A percentile compares a stretch with the other conserved stretches of the same genome.
Evolutionary conservation across 2,113 vertebrate genomes (phyloP).

Genomic region (Cichladusa arquata): DNA sequence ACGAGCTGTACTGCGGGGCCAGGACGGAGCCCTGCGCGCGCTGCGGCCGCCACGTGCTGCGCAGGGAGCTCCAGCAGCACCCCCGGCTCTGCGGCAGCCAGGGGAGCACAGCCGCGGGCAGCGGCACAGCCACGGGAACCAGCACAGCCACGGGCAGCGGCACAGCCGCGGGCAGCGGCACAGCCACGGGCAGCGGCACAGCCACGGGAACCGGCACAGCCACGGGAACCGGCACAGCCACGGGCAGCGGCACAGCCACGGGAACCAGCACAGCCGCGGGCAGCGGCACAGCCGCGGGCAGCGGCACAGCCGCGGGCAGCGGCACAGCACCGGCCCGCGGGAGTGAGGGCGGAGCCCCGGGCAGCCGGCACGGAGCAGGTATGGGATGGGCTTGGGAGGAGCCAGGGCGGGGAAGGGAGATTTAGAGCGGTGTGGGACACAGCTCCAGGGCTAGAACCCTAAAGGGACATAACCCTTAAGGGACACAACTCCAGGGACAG

Average conservation of each 20-base stretch:
- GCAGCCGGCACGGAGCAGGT: constrained; percentile 69
- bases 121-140: neutral
- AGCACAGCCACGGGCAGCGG: constrained; percentile 56
- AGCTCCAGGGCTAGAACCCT: neutral
- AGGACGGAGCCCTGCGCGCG: constrained; percentile 85
- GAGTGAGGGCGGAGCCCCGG: neutral
- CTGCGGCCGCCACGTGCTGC: constrained; percentile 85
- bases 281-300: constrained; percentile 57
- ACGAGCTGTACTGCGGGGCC: constrained; percentile 91
- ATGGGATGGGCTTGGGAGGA: neutral
- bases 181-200: constrained; percentile 55
- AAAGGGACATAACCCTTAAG: no score
- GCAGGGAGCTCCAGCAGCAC: constrained; percentile 83
- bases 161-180: constrained; percentile 61
- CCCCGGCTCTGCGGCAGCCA: constrained; percentile 76
- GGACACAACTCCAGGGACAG: neutral
- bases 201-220: neutral
- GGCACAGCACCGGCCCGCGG: neutral
- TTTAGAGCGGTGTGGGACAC: constrained; percentile 22
- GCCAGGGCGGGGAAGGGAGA: constrained; percentile 45
- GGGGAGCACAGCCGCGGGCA: constrained; percentile 52
- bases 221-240: constrained; percentile 25
- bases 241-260: constrained; percentile 39
- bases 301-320: constrained; percentile 59
- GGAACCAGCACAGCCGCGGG: constrained; percentile 60